phyloP scores from a whole-genome alignment of 2,888 invertebrate genomes.

The Zeuzera pyrina region DNA sequence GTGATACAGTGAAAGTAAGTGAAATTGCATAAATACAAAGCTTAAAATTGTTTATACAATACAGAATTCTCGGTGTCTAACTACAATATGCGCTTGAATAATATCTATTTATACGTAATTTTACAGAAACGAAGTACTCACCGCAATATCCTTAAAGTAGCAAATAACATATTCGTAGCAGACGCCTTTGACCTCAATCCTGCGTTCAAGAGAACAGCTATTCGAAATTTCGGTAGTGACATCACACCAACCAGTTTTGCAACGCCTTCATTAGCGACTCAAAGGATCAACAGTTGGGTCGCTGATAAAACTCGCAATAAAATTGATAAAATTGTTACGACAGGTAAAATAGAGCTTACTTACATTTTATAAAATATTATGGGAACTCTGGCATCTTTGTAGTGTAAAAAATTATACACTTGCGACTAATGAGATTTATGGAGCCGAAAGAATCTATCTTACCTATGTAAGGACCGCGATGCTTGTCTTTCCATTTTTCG shows the following conservation, averaged over 20 bases:
- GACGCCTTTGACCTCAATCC: conserved; percentile 36
- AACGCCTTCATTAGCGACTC: conserved; percentile 53
- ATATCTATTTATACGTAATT: too few species aligned
- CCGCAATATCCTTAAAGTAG: conserved; percentile 43
- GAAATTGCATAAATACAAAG: background rate
- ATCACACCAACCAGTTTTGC: conserved; percentile 70
- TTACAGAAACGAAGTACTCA: conserved; percentile 42
- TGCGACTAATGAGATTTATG: too few species aligned
- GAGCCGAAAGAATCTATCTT: too few species aligned
- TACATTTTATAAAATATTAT: too few species aligned
- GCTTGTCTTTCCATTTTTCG: too few species aligned
- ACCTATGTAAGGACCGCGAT: too few species aligned
- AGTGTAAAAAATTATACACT: too few species aligned
- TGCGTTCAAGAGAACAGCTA: conserved; percentile 37
- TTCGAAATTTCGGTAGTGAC: conserved; percentile 68
- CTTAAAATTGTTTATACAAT: too few species aligned
- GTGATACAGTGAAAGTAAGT: conserved; percentile 33
- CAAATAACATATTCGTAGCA: conserved; percentile 47
- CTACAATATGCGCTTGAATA: too few species aligned
- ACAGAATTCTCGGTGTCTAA: too few species aligned
- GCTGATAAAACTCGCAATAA: conserved; percentile 76
- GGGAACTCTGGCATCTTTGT: too few species aligned
- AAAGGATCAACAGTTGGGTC: conserved; percentile 82
- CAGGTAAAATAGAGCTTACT: conserved; percentile 70
- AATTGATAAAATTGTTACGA: conserved; percentile 73